Percentiles rank a stretch among this genome's conserved stretches.
These are phyloP conservation scores for Ciconia maguari DNA, from an alignment of 2,113 vertebrate genomes.

Conservation along the genomic window DNA sequence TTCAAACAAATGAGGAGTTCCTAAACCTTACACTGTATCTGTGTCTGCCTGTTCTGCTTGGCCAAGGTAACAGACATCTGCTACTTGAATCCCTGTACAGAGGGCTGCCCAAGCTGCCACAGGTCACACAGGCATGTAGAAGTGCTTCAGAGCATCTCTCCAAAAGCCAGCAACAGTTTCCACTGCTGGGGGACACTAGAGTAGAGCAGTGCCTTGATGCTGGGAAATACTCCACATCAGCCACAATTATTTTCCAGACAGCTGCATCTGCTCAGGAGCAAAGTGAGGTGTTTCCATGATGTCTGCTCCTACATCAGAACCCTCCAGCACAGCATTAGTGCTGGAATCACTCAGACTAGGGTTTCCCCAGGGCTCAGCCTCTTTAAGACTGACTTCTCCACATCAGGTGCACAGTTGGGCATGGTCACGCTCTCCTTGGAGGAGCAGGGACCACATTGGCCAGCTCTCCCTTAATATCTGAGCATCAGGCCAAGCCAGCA, in stretches of 20 bases:
- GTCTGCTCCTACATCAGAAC: neutral
- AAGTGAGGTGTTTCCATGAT: neutral
- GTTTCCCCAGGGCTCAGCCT: neutral
- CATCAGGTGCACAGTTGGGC: accelerated
- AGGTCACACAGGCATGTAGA: neutral
- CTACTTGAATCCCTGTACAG: neutral
- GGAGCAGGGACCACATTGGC: neutral
- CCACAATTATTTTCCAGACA: neutral
- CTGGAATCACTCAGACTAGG: neutral
- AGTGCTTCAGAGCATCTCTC: neutral
- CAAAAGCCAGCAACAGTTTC: neutral
- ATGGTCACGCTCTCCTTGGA: accelerated
- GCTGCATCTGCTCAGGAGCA: neutral
- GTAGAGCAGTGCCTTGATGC: too few relatives aligned
- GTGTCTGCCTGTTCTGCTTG: neutral
- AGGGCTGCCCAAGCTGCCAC: neutral
- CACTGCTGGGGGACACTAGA: too few relatives aligned
- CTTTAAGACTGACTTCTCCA: neutral
- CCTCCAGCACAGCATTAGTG: neutral
- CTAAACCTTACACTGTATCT: neutral
- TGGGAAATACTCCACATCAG: neutral
- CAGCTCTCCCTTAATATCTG: neutral
- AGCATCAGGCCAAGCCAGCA: neutral
- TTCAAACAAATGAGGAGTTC: neutral
- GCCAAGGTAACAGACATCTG: neutral